phyloP scores from a whole-genome alignment of 2,113 vertebrate genomes.

The Trachemys scripta region DNA sequence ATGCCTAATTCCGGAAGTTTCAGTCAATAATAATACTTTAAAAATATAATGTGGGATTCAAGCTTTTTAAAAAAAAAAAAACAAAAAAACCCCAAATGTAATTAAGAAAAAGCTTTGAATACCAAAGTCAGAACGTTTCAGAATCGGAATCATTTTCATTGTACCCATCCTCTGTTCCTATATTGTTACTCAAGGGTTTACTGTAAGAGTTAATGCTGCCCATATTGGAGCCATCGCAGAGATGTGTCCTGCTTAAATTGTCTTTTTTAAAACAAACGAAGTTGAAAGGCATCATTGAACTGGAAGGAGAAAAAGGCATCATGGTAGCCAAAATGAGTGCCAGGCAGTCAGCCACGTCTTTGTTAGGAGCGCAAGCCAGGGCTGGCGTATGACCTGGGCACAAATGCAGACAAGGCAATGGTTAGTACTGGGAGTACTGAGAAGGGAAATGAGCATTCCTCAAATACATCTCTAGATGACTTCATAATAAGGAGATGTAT shows the following conservation, averaged over 20 bases:
- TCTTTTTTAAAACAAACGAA: constrained; percentile 92
- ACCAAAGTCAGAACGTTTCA: constrained; percentile 90
- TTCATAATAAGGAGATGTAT: constrained; percentile 63
- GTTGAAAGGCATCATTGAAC: constrained; percentile 92
- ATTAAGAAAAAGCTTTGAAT: background rate
- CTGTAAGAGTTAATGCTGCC: constrained; percentile 81
- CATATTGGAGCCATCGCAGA: constrained; percentile 83
- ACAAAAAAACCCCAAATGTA: constrained; percentile 30
- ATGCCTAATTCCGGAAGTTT: constrained; percentile 26
- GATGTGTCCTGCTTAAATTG: constrained; percentile 81
- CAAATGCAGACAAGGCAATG: constrained; percentile 86
- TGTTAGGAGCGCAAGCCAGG: constrained; percentile 98
- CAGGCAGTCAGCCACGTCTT: constrained; percentile 98
- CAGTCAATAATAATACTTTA: constrained; percentile 34
- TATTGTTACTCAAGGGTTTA: constrained; percentile 77
- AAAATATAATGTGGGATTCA: constrained; percentile 46
- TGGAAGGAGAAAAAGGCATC: constrained; percentile 99
- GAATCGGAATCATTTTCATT: constrained; percentile 96
- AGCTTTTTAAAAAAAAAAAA: constrained; percentile 30
- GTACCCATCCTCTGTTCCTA: constrained; percentile 83
- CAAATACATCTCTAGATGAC: constrained; percentile 71
- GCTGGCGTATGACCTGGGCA: constrained; percentile 97
- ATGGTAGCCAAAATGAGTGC: constrained; percentile 99
- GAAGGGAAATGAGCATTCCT: constrained; percentile 63
- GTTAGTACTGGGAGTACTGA: constrained; percentile 74